These are phyloP conservation scores for Stictonetta naevosa DNA, from an alignment of 2,113 vertebrate species.

Conservation along the genomic window DNA sequence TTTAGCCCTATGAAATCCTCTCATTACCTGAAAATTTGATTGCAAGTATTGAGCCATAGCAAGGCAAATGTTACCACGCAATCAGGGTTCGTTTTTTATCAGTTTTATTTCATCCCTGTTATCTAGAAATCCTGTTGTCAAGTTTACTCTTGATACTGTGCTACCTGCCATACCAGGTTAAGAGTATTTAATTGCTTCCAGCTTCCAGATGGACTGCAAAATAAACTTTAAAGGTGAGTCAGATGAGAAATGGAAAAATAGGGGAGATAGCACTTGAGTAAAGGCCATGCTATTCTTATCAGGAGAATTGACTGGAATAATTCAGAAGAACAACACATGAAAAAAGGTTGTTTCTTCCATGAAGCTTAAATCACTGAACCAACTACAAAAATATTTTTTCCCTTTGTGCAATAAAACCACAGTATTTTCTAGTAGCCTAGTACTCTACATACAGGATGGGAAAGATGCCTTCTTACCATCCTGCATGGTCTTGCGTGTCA, in stretches of 20 bases:
- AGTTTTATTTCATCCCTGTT: neutral
- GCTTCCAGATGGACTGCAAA: neutral
- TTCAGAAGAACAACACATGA: neutral
- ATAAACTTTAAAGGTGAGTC: slow-evolving; percentile 23
- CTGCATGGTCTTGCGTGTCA: neutral
- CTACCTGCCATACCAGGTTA: neutral
- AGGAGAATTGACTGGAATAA: neutral
- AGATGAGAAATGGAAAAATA: neutral
- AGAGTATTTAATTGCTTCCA: neutral
- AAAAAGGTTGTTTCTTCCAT: neutral
- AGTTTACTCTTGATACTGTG: neutral
- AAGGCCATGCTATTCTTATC: neutral
- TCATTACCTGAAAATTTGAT: neutral
- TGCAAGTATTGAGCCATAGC: neutral
- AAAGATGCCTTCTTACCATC: neutral
- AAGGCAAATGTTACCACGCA: neutral
- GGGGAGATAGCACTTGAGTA: neutral
- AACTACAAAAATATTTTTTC: neutral
- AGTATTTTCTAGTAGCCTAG: neutral
- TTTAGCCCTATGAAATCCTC: neutral
- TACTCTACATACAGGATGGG: neutral
- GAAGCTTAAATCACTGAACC: neutral
- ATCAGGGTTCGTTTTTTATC: neutral
- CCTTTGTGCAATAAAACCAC: neutral
- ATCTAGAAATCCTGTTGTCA: neutral